A percentile compares a stretch with the other conserved stretches of the same genome.
Conservation (phyloP, 2,113 vertebrate genomes). For the Donacobius atricapilla region DNA sequence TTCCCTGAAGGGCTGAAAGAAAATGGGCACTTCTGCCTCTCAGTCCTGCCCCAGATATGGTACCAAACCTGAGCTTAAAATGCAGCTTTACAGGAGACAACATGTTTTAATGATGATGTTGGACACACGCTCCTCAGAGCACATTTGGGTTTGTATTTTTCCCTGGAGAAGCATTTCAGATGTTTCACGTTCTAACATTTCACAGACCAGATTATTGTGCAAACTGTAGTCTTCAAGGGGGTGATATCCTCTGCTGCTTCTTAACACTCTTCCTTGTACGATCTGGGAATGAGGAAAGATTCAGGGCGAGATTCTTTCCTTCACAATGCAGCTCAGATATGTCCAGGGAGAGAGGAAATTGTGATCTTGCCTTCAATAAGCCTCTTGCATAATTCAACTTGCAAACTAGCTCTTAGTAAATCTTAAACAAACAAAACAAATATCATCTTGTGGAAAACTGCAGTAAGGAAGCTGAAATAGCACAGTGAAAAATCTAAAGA, state of each 20-base stretch:
- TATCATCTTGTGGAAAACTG: rapidly evolving
- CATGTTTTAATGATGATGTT: rapidly evolving
- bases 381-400: not conserved
- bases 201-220: not conserved
- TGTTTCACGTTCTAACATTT: not conserved
- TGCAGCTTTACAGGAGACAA: not conserved
- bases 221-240: not conserved
- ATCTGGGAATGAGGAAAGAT: not conserved
- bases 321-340: not conserved
- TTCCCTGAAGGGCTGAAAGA: not conserved
- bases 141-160: not conserved
- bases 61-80: not conserved
- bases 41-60: not conserved
- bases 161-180: not conserved
- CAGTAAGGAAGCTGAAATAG: not conserved
- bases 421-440: not conserved
- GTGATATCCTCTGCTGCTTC: not conserved
- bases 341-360: not conserved
- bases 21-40: not conserved
- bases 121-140: not conserved
- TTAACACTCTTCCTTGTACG: not conserved
- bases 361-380: not conserved
- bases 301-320: not conserved
- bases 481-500: not conserved
- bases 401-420: not conserved